A percentile compares a stretch with the other conserved stretches of the same genome.
Conservation (phyloP, 2,797 vertebrate species). For the Takifugu rubripes region DNA sequence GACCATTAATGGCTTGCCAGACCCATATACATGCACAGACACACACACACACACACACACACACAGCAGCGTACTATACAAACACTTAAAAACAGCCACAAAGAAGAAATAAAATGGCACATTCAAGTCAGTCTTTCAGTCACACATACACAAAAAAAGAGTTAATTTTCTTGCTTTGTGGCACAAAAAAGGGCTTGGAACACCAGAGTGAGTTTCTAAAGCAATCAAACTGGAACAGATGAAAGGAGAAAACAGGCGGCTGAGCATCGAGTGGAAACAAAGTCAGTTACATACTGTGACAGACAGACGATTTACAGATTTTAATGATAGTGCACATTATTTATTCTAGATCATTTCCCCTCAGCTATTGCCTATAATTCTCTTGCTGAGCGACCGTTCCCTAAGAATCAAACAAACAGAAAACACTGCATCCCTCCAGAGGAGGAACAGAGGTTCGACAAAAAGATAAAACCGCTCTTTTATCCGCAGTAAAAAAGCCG, state of each 20-base stretch:
- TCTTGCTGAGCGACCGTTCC: constrained; percentile 54
- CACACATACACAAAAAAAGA: constrained; percentile 40
- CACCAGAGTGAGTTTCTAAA: constrained; percentile 23
- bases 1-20: constrained; percentile 66
- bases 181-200: constrained; percentile 32
- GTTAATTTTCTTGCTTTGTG: constrained; percentile 43
- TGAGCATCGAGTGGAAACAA: constrained; percentile 19
- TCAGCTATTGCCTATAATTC: constrained; percentile 46
- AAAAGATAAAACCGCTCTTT: constrained; percentile 51
- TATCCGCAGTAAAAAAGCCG: constrained; percentile 60
- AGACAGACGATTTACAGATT: constrained; percentile 53
- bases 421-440: constrained; percentile 58
- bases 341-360: constrained; percentile 46
- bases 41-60: constrained; percentile 20
- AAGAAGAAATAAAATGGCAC: constrained; percentile 19
- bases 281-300: constrained; percentile 37
- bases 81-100: constrained; percentile 37
- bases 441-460: constrained; percentile 51
- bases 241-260: constrained; percentile 24
- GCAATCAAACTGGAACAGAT: constrained; percentile 26
- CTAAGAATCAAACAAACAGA: constrained; percentile 65
- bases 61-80: constrained; percentile 29
- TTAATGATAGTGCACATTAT: constrained; percentile 57
- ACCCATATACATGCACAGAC: constrained; percentile 36
- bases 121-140: constrained; percentile 34